phyloP scores from a whole-genome alignment of 2,888 invertebrate species.

The Lasiommata megera region DNA sequence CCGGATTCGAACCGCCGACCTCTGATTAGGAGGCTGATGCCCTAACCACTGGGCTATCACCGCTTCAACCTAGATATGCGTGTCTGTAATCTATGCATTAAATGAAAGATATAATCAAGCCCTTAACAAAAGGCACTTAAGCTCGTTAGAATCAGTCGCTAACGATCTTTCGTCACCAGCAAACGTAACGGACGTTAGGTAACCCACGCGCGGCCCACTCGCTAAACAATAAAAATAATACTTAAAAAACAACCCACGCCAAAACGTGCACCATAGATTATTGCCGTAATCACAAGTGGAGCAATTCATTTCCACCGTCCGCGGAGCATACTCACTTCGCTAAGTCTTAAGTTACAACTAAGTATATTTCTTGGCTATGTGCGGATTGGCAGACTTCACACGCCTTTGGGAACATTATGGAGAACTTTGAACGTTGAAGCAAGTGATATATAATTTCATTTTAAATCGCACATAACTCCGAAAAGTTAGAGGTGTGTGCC shows the following conservation, averaged over 20 bases:
- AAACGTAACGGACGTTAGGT: neutral
- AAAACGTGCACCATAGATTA: constrained; percentile 2
- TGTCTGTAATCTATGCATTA: constrained; percentile 1
- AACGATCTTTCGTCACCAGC: neutral
- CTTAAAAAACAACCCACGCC: neutral
- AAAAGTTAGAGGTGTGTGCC: too few relatives aligned
- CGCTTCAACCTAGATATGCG: neutral
- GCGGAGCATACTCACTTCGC: too few relatives aligned
- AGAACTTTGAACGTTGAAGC: too few relatives aligned
- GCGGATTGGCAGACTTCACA: too few relatives aligned
- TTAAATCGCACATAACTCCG: too few relatives aligned
- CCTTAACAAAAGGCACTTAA: constrained; percentile 4
- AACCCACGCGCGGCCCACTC: neutral
- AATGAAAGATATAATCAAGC: neutral
- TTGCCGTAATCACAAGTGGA: neutral
- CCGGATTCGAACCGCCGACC: too few relatives aligned
- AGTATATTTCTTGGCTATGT: too few relatives aligned
- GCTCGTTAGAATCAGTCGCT: neutral
- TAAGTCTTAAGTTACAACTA: too few relatives aligned
- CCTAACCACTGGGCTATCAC: too few relatives aligned
- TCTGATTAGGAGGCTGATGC: too few relatives aligned
- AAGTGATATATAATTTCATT: too few relatives aligned
- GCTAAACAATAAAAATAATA: neutral
- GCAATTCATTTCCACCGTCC: neutral
- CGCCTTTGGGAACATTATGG: too few relatives aligned